Evolutionary conservation across 2,797 vertebrate genomes (phyloP).

Genomic region (Hybognathus amarus): DNA sequence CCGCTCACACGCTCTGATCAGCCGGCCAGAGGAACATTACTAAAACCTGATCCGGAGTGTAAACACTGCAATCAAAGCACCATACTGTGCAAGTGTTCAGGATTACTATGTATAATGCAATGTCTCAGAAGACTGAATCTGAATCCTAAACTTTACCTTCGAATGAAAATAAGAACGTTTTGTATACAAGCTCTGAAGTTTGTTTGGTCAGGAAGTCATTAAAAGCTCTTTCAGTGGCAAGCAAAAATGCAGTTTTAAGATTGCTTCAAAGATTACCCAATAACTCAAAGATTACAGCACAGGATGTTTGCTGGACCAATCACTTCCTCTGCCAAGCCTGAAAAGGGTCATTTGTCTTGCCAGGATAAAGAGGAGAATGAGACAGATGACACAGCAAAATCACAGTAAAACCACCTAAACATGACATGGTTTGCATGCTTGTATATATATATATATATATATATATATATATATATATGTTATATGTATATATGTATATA

Average conservation of each 20-base stretch:
- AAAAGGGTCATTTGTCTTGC: slow-evolving; percentile 34
- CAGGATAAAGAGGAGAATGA: slow-evolving; percentile 5
- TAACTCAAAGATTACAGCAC: slow-evolving; percentile 9
- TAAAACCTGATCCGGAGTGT: neutral
- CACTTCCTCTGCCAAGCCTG: slow-evolving; percentile 43
- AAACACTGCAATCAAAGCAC: slow-evolving; percentile 16
- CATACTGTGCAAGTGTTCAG: neutral
- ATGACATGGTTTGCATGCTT: neutral
- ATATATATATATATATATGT: neutral
- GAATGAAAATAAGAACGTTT: neutral
- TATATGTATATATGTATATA: neutral
- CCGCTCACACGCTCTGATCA: neutral
- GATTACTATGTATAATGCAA: slow-evolving; percentile 1
- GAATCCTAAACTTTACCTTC: neutral
- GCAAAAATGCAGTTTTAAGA: slow-evolving; percentile 18
- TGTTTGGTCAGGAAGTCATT: slow-evolving; percentile 31
- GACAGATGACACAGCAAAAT: neutral
- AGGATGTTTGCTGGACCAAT: slow-evolving; percentile 38
- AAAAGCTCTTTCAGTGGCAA: slow-evolving; percentile 38
- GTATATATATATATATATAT: neutral
- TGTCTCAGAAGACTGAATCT: neutral
- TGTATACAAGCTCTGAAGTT: neutral
- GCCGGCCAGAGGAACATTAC: neutral
- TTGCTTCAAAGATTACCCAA: neutral
- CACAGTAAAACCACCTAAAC: slow-evolving; percentile 15